Evolutionary conservation across 2,113 vertebrate species (phyloP).

Genomic region (Phalacrocorax carbo): DNA sequence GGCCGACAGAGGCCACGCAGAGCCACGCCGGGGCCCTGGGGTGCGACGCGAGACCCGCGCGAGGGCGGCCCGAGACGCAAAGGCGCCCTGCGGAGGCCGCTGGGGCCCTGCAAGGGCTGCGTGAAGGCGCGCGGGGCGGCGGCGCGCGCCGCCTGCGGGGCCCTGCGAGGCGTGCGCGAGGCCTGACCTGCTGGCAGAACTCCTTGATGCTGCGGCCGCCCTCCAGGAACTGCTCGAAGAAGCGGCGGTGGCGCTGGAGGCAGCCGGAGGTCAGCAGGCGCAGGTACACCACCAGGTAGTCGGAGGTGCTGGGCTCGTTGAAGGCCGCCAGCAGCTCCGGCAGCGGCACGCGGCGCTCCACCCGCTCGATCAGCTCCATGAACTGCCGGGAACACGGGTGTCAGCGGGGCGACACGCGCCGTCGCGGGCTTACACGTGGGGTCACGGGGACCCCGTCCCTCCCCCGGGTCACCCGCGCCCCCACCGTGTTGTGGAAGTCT

Average conservation of each 20-base stretch:
- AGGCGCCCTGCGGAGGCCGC: neutral
- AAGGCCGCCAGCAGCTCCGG: conserved; percentile 86
- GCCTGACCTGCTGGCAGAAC: conserved; percentile 90
- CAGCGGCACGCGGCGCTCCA: conserved; percentile 85
- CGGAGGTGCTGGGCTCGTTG: conserved; percentile 93
- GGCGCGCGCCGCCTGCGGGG: too few species aligned
- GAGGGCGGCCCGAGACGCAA: neutral
- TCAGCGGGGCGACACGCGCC: neutral
- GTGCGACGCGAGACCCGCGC: too few species aligned
- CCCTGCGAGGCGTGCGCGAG: neutral
- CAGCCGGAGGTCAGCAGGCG: conserved; percentile 92
- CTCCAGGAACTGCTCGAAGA: conserved; percentile 96
- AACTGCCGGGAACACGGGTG: conserved; percentile 69
- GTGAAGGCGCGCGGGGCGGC: rapidly evolving
- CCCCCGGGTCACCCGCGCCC: too few species aligned
- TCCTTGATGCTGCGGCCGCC: conserved; percentile 91
- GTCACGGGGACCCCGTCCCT: neutral
- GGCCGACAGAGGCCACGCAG: too few species aligned
- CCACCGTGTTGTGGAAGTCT: conserved; percentile 87
- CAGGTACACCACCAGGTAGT: conserved; percentile 94
- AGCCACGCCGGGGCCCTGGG: neutral
- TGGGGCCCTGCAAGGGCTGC: too few species aligned
- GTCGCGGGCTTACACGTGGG: too few species aligned
- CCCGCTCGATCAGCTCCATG: conserved; percentile 92
- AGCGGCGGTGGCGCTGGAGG: conserved; percentile 88